phyloP scores from a whole-genome alignment of 1,140 invertebrate genomes.

The Spodoptera frugiperda region DNA sequence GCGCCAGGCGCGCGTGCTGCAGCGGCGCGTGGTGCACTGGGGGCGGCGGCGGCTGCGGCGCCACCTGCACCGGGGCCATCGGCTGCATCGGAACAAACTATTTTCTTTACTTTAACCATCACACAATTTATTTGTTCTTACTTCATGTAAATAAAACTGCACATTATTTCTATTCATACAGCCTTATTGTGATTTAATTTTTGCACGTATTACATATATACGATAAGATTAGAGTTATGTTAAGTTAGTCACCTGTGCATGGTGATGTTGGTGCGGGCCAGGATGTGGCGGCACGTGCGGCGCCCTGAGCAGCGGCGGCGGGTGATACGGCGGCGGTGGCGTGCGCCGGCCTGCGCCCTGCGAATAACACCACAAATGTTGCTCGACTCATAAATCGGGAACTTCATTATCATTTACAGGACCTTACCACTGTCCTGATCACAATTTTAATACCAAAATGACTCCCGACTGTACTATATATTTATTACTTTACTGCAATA shows the following conservation, averaged over 20 bases:
- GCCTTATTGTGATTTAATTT: too few species aligned
- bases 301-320: constrained; percentile 73
- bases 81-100: constrained; percentile 50
- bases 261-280: constrained; percentile 81
- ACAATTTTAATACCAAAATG: constrained; percentile 21
- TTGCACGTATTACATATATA: too few species aligned
- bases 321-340: constrained; percentile 78
- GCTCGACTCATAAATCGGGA: constrained; percentile 55
- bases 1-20: constrained; percentile 75
- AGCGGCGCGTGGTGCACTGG: constrained; percentile 66
- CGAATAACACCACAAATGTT: constrained; percentile 60
- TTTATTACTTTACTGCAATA: constrained; percentile 45
- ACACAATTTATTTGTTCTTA: too few species aligned
- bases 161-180: too few species aligned
- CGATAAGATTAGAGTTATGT: neutral
- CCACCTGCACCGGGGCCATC: constrained; percentile 72
- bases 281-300: constrained; percentile 81
- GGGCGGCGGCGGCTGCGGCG: constrained; percentile 64
- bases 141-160: too few species aligned
- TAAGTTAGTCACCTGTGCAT: constrained; percentile 65
- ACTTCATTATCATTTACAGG: constrained; percentile 8
- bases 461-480: neutral
- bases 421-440: constrained; percentile 45
- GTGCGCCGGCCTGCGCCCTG: constrained; percentile 76
- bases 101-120: constrained; percentile 11